A percentile compares a stretch with the other conserved stretches of the same genome.
phyloP scores from a whole-genome alignment of 2,113 vertebrate species.

The Polyodon spathula region DNA sequence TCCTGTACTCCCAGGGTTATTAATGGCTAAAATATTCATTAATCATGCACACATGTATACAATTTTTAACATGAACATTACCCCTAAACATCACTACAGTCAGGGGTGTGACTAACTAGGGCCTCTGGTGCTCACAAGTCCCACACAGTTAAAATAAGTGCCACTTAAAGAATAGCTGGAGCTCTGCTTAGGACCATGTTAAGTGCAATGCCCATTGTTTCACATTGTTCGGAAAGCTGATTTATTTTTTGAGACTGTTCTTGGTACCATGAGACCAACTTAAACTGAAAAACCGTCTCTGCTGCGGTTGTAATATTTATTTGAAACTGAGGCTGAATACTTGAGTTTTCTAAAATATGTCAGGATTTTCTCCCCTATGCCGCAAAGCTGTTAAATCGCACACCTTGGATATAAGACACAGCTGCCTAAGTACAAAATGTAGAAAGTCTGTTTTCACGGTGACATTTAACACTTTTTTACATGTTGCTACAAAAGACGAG shows the following conservation, averaged over 20 bases:
- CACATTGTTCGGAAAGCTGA: neutral
- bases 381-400: neutral
- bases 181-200: no score
- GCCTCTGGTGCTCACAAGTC: no score
- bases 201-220: neutral
- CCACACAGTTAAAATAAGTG: no score
- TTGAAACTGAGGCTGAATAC: neutral
- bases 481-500: no score
- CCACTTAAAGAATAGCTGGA: no score
- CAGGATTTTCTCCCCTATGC: neutral
- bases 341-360: neutral
- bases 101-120: no score
- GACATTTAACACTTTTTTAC: neutral
- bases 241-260: neutral
- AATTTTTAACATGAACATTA: no score
- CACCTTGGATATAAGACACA: neutral
- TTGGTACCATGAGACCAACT: neutral
- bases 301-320: neutral
- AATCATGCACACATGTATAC: no score
- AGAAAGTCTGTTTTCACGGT: neutral
- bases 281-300: neutral
- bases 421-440: neutral
- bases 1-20: no score
- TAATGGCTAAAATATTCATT: no score
- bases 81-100: no score